These are phyloP conservation scores for Apotomis capreana DNA, from an alignment of 2,888 invertebrate species.

Conservation along the genomic window DNA sequence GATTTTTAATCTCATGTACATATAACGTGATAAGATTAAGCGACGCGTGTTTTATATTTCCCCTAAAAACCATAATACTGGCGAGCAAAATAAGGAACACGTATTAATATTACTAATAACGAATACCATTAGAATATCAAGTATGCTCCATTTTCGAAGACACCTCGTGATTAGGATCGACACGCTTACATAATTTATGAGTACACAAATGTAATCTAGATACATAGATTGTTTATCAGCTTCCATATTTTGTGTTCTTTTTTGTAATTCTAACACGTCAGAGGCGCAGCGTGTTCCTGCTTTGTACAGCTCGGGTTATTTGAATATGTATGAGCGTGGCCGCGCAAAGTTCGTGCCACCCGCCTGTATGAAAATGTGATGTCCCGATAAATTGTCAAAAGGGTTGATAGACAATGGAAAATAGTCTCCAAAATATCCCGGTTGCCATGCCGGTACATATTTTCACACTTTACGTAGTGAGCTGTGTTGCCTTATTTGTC, in stretches of 20 bases:
- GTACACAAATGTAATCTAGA: conserved; percentile 46
- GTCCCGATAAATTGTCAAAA: conserved; percentile 82
- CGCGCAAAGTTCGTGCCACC: conserved; percentile 67
- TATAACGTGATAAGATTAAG: background rate
- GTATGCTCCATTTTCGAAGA: conserved; percentile 45
- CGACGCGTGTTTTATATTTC: background rate
- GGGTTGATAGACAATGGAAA: conserved; percentile 77
- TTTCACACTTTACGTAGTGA: conserved; percentile 6
- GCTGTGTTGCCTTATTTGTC: background rate
- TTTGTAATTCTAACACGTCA: conserved; percentile 78
- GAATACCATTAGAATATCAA: conserved; percentile 45
- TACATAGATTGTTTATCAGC: conserved; percentile 69
- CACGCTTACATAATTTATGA: conserved; percentile 40
- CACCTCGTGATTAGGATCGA: conserved; percentile 44
- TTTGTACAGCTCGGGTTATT: conserved; percentile 73
- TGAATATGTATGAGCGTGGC: conserved; percentile 79
- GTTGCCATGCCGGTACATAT: conserved; percentile 8
- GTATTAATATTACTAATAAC: conserved; percentile 7
- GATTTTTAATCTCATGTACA: background rate
- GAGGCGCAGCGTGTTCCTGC: conserved; percentile 71
- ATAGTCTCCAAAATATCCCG: conserved; percentile 61
- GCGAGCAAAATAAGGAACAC: background rate
- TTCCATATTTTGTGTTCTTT: conserved; percentile 61
- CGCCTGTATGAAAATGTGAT: conserved; percentile 80
- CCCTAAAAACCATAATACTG: background rate